These are phyloP conservation scores for Eolophus roseicapilla DNA, from an alignment of 2,113 vertebrate genomes.

Conservation along the genomic window DNA sequence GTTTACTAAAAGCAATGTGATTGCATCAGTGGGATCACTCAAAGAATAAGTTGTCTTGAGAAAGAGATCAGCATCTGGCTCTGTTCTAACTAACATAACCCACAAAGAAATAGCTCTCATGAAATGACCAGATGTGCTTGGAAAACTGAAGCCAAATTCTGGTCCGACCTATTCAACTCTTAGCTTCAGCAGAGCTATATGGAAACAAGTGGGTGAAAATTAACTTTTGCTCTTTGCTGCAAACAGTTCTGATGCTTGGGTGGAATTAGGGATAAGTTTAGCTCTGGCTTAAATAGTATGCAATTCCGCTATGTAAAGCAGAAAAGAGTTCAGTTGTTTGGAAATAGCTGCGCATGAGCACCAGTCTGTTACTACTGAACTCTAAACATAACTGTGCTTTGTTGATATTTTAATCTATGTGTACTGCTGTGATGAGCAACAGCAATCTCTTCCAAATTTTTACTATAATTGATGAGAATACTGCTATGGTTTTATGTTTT, in stretches of 20 bases:
- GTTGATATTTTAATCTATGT: background rate
- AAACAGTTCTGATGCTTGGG: background rate
- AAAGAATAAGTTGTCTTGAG: background rate
- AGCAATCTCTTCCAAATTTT: background rate
- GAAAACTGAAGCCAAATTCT: background rate
- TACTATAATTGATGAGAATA: conserved; percentile 8
- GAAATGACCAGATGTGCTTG: background rate
- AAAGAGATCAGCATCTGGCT: background rate
- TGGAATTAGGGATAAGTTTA: background rate
- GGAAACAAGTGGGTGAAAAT: background rate
- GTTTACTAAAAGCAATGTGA: background rate
- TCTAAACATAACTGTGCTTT: background rate
- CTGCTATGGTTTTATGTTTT: background rate
- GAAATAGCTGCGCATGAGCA: background rate
- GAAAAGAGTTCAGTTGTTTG: background rate
- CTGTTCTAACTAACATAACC: background rate
- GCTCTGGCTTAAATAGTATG: background rate
- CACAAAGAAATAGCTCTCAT: background rate
- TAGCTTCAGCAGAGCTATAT: background rate
- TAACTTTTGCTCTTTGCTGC: background rate
- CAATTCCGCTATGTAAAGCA: background rate
- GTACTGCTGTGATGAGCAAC: background rate
- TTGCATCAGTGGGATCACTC: background rate
- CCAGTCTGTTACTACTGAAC: background rate
- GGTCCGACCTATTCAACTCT: background rate